Evolutionary conservation across 1,140 invertebrate species (phyloP).

Genomic region (Pachypsylla venusta): DNA sequence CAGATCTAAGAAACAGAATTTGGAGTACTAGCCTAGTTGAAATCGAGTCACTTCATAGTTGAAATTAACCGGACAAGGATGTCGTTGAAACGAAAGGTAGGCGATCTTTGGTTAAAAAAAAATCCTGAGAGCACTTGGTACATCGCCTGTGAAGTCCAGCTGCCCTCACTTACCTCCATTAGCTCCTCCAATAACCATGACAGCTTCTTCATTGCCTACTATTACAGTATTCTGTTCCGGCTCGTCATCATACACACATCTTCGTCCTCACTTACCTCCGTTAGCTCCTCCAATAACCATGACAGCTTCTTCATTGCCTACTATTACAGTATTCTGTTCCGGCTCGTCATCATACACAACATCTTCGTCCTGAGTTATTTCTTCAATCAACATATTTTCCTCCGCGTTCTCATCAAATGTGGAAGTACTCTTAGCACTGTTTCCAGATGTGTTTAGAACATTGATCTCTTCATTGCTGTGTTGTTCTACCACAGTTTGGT

Average conservation of each 20-base stretch:
- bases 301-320: neutral
- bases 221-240: neutral
- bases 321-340: neutral
- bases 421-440: neutral
- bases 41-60: neutral
- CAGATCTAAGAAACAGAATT: no score
- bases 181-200: neutral
- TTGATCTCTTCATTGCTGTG: neutral
- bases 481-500: neutral
- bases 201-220: neutral
- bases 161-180: conserved; percentile 8
- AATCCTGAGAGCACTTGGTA: neutral
- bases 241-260: neutral
- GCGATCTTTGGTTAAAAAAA: neutral
- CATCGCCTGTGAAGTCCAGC: no score
- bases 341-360: neutral
- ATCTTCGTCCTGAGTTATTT: conserved; percentile 4
- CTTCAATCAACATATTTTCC: conserved; percentile 4
- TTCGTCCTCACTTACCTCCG: neutral
- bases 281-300: neutral
- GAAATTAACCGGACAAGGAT: neutral
- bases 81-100: neutral
- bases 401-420: neutral
- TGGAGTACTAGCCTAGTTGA: neutral
- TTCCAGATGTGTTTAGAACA: neutral